Base-by-base conservation (phyloP, 2,113 vertebrate species). In the Solea solea region DNA sequence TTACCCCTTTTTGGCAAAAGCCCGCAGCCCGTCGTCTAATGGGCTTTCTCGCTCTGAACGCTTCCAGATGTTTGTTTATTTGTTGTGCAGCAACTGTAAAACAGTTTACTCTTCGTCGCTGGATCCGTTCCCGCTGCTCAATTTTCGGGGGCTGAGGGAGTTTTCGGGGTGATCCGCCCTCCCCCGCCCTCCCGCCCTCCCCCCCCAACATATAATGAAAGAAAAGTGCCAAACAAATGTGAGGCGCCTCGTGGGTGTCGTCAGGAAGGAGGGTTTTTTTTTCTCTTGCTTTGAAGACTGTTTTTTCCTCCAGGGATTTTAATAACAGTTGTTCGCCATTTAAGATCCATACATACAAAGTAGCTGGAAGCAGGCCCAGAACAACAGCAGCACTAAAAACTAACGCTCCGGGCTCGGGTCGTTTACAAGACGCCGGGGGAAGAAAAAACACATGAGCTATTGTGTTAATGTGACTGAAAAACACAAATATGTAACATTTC, bases 51-150 rank as follows among this genome's bases (percentile, higher is more conserved):
- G 91, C 92, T 94, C 92, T 94, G 93, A 95, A 95, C 91, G 91
- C 95, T 95, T 96, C 96, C 96, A 98, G 96, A 97, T 97, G 96
- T 97, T 96, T 97, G 95, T 96, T 96, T 98, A 97, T 96, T 97
- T 97, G 95, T 96, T 96, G 95, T 95, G 94, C 90, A 78, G 90
- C 90, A 86, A 94, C 91, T 95, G 91, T 96, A 96, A 96, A 93
- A 95, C 89, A 93, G 87, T 94, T 94, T 90, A 88, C 91, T 92
- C 82, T 91, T 88, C 81, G 78, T 86, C 90, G 91, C 90, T 92
- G 90, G 88, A 88, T 85, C 54, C 15, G 54, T 87, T 90, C 90
- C 86, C 80, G 2, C 74, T 55, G 75, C 75, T 85, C 78, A 56
- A 62, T 82, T 83, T 88, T 66, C 49, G 69, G 61, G 34, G 34